Base-by-base conservation (phyloP, 2,888 invertebrate species). In the Fragum fragum region DNA sequence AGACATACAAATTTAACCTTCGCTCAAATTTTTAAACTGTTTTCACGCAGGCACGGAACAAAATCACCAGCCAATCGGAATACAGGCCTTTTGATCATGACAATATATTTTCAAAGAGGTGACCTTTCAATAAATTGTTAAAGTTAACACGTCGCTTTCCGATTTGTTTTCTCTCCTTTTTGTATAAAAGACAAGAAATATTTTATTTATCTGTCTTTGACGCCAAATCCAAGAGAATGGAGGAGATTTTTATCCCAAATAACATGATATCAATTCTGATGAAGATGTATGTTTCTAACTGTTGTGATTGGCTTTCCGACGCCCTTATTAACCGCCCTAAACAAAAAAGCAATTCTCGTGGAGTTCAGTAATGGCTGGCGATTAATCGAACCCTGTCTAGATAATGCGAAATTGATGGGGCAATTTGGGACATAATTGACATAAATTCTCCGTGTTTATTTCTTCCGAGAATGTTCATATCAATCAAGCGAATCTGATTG, bases 381-480 rank as follows among this genome's bases (percentile, higher is more conserved):
- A 83, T 85, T 83, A 82, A 85, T 85, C 85, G 79, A 59, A 73
- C 72, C 66, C 59, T 85, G 85, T 85, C 85, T 80, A 85, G 85
- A 85, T 85, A 85, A 85, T 85, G 78, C 68, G 80, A 79, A 85
- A 85, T 85, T 85, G 85, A 85, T 85, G 85, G 85, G 81, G 85
- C 81, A 85, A 85, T 85, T 85, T 85, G 81, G 76, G 78, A 76
- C 82, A 85, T 85, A 85, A 85, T 85, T 85, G 85, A 85, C 85
- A 85, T 83, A 82, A 81, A 85, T 85, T 85, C 76, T 75, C 73
- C 78, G 78, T 83, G 82, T 85, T 85, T 61, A 85, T 85, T 83
- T 85, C 85, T 83, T 85, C 85, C 36, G 61, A 82, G 80, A 83
- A 83, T 85, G 85, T 78, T 83, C 82, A 76, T 83, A 85, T 85